These are phyloP conservation scores for Paragorgia papillata DNA, from an alignment of 92 coral and sea anemone species.

Conservation along the genomic window DNA sequence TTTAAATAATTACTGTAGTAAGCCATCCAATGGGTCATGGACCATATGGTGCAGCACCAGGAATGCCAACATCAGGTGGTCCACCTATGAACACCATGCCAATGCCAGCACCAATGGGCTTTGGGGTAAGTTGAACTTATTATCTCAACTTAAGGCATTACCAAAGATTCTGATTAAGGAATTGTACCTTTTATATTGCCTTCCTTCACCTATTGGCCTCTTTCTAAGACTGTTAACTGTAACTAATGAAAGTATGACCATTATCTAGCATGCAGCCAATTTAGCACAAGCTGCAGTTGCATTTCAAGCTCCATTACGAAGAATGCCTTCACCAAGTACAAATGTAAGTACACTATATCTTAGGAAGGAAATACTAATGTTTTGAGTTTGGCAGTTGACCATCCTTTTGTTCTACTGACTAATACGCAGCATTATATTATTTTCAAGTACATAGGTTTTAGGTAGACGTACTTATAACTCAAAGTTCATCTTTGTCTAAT, in stretches of 20 bases:
- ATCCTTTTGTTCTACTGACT: background rate
- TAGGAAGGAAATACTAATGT: background rate
- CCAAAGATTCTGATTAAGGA: too few relatives aligned
- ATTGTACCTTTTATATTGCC: too few relatives aligned
- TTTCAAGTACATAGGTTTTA: too few relatives aligned
- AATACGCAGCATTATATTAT: too few relatives aligned
- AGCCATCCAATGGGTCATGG: background rate
- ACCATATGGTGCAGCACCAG: constrained; percentile 11
- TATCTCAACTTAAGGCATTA: background rate
- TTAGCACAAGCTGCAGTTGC: constrained; percentile 27
- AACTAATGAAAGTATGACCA: background rate
- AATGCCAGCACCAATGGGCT: constrained; percentile 12
- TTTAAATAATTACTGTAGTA: background rate
- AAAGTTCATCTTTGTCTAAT: too few relatives aligned
- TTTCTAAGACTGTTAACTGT: background rate
- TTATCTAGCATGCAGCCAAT: constrained; percentile 26
- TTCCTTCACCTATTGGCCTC: too few relatives aligned
- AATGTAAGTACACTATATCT: background rate
- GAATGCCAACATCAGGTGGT: background rate
- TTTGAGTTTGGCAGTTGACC: too few relatives aligned
- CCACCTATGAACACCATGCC: constrained; percentile 7
- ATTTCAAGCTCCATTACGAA: constrained; percentile 19
- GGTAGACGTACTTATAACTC: too few relatives aligned
- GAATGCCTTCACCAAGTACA: constrained; percentile 14
- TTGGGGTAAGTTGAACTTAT: constrained; percentile 8